Evolutionary conservation across 2,113 vertebrate species (phyloP).

Genomic region (Dromaius novaehollandiae): DNA sequence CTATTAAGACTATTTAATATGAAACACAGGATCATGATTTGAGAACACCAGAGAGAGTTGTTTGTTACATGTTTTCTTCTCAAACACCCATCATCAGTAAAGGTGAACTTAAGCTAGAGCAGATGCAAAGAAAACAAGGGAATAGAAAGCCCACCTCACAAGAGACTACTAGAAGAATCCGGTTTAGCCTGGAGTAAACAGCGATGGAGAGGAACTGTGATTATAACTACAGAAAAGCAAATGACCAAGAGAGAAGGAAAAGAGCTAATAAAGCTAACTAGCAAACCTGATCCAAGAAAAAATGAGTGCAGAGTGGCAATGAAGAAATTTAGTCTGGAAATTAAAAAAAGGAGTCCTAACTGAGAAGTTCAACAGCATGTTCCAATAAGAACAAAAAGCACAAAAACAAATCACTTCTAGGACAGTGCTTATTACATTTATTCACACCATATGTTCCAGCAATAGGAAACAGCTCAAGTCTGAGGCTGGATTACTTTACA

Average conservation of each 20-base stretch:
- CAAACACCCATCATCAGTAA: background rate
- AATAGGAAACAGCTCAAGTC: background rate
- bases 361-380: background rate
- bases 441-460: background rate
- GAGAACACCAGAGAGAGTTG: background rate
- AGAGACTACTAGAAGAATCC: background rate
- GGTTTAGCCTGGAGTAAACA: background rate
- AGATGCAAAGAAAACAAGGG: background rate
- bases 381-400: background rate
- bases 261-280: background rate
- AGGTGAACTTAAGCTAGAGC: background rate
- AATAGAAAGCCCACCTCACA: background rate
- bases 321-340: background rate
- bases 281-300: background rate
- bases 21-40: background rate
- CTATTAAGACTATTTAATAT: background rate
- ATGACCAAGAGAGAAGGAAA: background rate
- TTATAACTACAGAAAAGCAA: background rate
- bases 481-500: background rate
- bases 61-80: background rate
- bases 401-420: background rate
- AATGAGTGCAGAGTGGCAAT: background rate
- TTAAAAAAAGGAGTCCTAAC: background rate
- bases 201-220: background rate
- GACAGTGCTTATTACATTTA: background rate